phyloP scores from a whole-genome alignment of 2,113 vertebrate genomes.

The Vicugna pacos region DNA sequence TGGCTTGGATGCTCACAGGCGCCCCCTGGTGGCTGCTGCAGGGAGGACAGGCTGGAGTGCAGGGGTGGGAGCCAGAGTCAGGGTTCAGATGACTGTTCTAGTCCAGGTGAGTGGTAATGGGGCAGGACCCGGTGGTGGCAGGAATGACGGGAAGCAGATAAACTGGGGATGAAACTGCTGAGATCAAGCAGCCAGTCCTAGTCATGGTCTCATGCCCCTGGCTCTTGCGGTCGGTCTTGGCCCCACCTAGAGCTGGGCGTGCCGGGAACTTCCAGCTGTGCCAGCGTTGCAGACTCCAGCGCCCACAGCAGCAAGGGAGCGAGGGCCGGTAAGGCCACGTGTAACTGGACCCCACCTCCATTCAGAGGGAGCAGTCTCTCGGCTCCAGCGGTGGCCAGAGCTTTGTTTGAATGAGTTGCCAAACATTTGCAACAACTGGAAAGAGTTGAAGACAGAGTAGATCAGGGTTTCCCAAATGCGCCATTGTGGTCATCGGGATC shows the following conservation, averaged over 20 bases:
- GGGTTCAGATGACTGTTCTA: neutral
- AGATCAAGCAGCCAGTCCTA: neutral
- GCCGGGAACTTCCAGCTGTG: fast-evolving
- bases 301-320: neutral
- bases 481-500: too few relatives aligned
- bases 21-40: neutral
- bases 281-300: fast-evolving
- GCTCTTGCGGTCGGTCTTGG: neutral
- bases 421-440: neutral
- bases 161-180: neutral
- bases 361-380: neutral
- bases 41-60: neutral
- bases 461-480: neutral
- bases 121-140: neutral
- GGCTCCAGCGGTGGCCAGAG: neutral
- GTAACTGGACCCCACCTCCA: neutral
- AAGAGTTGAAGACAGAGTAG: neutral
- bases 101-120: too few relatives aligned
- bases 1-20: neutral
- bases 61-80: neutral
- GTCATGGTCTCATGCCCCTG: neutral
- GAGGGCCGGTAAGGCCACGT: fast-evolving
- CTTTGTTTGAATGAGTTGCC: neutral
- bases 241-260: fast-evolving
- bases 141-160: neutral